Conservation (phyloP, 2,888 invertebrate genomes). For the Lottia gigantea region DNA sequence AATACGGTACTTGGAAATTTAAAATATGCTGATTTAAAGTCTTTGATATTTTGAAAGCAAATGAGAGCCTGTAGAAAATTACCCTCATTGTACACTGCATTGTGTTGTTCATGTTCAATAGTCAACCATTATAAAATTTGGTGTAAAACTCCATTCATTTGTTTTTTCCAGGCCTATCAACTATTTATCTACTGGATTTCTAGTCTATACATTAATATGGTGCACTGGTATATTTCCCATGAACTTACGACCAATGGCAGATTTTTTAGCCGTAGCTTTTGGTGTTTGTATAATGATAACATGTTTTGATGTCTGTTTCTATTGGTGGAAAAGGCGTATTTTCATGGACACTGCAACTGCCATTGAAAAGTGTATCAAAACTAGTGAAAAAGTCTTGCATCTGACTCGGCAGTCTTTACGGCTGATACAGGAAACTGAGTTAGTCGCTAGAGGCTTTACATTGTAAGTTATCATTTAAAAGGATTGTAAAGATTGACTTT, state of each 20-base stretch:
- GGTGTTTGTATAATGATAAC: conserved; percentile 20
- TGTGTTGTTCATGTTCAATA: too few relatives aligned
- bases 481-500: too few relatives aligned
- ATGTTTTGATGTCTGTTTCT: conserved; percentile 17
- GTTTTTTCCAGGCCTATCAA: background rate
- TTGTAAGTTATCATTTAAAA: conserved; percentile 43
- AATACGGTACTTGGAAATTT: too few relatives aligned
- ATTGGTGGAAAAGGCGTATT: conserved; percentile 14
- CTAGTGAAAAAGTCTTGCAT: conserved; percentile 21
- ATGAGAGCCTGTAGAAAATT: too few relatives aligned
- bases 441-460: conserved; percentile 60
- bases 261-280: conserved; percentile 11
- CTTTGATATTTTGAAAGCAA: too few relatives aligned
- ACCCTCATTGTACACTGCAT: too few relatives aligned
- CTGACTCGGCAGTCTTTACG: conserved; percentile 41
- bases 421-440: conserved; percentile 58
- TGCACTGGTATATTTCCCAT: conserved; percentile 3
- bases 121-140: too few relatives aligned
- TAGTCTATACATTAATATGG: conserved; percentile 7
- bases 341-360: conserved; percentile 7
- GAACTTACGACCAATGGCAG: background rate
- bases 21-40: too few relatives aligned
- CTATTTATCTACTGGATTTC: conserved; percentile 7
- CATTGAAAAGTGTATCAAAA: conserved; percentile 13
- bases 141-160: background rate